A percentile compares a stretch with the other conserved stretches of the same genome.
Evolutionary conservation across 2,797 vertebrate species (phyloP).

Genomic region (Borostomias antarcticus): DNA sequence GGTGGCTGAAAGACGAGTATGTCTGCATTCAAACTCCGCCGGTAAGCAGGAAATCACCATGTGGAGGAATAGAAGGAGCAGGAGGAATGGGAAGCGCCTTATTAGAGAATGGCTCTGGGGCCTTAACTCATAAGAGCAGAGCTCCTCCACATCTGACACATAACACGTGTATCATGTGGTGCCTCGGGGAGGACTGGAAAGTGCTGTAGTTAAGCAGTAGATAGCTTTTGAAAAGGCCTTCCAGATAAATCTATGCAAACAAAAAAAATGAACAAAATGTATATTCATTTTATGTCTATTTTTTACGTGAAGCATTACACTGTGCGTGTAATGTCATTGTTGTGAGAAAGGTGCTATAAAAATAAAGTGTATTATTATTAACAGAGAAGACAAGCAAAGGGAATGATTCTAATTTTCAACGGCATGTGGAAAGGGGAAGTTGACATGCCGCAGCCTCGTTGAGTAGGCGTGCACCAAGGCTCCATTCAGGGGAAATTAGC

Average conservation of each 20-base stretch:
- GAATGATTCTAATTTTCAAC: slow-evolving; percentile 33
- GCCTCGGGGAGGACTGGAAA: slow-evolving; percentile 45
- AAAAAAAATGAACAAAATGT: too few relatives aligned
- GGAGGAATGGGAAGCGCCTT: slow-evolving; percentile 44
- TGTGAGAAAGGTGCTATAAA: too few relatives aligned
- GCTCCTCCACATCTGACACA: slow-evolving; percentile 57
- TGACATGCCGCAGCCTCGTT: not conserved
- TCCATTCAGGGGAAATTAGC: not conserved
- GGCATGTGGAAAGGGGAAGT: slow-evolving; percentile 32
- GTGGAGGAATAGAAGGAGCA: slow-evolving; percentile 57
- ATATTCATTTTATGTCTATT: too few relatives aligned
- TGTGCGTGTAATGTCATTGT: too few relatives aligned
- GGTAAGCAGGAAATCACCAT: slow-evolving; percentile 65
- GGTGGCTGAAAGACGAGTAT: slow-evolving; percentile 52
- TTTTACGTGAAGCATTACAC: too few relatives aligned
- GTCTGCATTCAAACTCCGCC: slow-evolving; percentile 28
- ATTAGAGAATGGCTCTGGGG: slow-evolving; percentile 63
- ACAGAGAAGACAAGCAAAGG: slow-evolving; percentile 5
- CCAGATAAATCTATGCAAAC: slow-evolving; percentile 22
- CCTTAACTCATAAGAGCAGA: slow-evolving; percentile 61
- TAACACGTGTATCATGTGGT: slow-evolving; percentile 60
- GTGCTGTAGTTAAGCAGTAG: slow-evolving; percentile 28
- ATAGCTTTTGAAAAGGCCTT: slow-evolving; percentile 43
- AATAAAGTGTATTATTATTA: too few relatives aligned
- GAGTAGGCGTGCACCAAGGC: slow-evolving; percentile 9